Conservation (phyloP, 2,888 invertebrate genomes). For the Eretmocerus hayati region DNA sequence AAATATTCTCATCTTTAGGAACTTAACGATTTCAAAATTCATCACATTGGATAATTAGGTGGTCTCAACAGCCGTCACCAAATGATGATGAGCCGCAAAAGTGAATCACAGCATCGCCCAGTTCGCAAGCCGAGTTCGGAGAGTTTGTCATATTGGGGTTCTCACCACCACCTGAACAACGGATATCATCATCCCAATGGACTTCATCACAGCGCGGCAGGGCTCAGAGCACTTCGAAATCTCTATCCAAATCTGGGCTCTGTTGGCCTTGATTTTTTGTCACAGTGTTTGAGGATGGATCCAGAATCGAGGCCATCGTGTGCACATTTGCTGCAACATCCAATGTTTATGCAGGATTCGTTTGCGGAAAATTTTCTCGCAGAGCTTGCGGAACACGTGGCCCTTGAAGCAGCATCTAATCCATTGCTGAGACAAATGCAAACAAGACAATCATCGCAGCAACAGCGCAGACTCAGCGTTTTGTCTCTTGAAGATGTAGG, state of each 20-base stretch:
- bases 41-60: too few species aligned
- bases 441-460: too few species aligned
- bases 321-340: conserved; percentile 58
- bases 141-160: conserved; percentile 15
- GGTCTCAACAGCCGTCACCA: conserved; percentile 34
- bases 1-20: too few species aligned
- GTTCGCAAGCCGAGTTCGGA: conserved; percentile 36
- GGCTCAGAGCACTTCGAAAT: conserved; percentile 37
- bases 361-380: conserved; percentile 63
- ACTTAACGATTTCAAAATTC: too few species aligned
- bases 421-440: conserved; percentile 46
- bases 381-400: conserved; percentile 58
- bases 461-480: conserved; percentile 27
- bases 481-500: too few species aligned
- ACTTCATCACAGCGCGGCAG: conserved; percentile 31
- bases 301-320: conserved; percentile 59
- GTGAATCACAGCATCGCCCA: conserved; percentile 17
- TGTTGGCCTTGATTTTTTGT: conserved; percentile 50
- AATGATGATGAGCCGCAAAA: conserved; percentile 28
- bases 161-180: neutral
- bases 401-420: conserved; percentile 56
- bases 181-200: too few species aligned
- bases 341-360: conserved; percentile 59
- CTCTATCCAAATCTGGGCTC: conserved; percentile 46
- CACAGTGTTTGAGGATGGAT: conserved; percentile 58